Conservation (phyloP, 1,140 invertebrate species). For the Panulirus ornatus region DNA sequence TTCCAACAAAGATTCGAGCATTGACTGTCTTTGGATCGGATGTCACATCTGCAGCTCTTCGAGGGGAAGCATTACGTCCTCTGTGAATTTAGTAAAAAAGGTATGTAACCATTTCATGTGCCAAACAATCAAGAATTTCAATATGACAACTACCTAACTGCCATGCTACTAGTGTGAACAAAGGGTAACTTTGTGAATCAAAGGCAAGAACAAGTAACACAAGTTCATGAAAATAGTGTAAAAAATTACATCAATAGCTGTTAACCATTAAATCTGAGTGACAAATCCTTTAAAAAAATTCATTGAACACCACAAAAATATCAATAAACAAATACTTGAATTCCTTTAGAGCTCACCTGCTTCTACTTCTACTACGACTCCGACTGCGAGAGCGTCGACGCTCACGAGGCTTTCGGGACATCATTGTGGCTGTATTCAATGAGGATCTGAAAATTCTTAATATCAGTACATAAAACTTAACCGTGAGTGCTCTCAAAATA, state of each 20-base stretch:
- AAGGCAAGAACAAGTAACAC: background rate
- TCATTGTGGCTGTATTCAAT: constrained; percentile 11
- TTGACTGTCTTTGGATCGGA: constrained; percentile 63
- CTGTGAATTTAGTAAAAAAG: constrained; percentile 8
- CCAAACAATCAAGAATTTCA: background rate
- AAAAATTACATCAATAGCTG: too few species aligned
- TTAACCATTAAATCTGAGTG: too few species aligned
- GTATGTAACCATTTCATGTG: background rate
- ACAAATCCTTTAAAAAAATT: too few species aligned
- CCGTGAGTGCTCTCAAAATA: background rate
- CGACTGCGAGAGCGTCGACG: constrained; percentile 56
- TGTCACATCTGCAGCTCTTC: constrained; percentile 50
- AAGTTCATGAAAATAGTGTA: too few species aligned
- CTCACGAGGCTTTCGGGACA: constrained; percentile 38
- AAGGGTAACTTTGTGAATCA: background rate
- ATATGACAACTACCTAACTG: background rate
- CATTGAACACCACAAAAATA: too few species aligned
- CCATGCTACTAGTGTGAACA: background rate
- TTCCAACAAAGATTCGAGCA: constrained; percentile 64
- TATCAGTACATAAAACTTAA: background rate
- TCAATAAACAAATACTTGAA: background rate
- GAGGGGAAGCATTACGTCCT: constrained; percentile 31
- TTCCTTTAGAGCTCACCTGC: background rate
- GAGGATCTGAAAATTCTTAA: background rate
- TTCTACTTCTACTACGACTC: constrained; percentile 51